Conservation (phyloP, 2,888 invertebrate genomes). For the Endotricha flammealis region DNA sequence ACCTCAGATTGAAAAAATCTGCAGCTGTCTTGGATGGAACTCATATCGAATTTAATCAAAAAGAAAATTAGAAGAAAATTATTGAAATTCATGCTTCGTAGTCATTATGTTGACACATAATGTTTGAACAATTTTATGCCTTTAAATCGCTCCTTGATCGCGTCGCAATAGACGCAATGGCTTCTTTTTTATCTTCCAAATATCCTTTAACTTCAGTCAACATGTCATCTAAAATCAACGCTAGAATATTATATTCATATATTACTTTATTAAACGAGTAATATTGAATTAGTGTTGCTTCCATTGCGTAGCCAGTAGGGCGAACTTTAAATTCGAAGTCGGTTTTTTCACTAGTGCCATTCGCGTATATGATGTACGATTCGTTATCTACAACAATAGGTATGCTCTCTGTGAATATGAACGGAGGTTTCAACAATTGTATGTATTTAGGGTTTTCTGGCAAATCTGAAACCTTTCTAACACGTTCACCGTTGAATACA, state of each 20-base stretch:
- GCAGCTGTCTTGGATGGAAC: too few relatives aligned
- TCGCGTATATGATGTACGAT: constrained; percentile 34
- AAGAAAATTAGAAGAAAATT: too few relatives aligned
- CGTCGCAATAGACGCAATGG: constrained; percentile 36
- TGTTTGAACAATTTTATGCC: constrained; percentile 11
- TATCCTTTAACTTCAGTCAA: constrained; percentile 29
- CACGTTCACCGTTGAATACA: constrained; percentile 30
- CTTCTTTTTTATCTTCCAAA: constrained; percentile 27
- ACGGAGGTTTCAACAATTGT: constrained; percentile 40
- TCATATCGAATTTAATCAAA: too few relatives aligned
- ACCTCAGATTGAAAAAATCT: too few relatives aligned
- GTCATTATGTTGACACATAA: neutral
- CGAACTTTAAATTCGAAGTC: constrained; percentile 30
- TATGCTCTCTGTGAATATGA: constrained; percentile 35
- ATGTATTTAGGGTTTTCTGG: constrained; percentile 34
- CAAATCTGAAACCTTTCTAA: constrained; percentile 41
- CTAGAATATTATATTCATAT: constrained; percentile 48
- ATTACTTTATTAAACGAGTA: constrained; percentile 51
- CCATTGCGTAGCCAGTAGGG: constrained; percentile 46
- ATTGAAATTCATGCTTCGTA: too few relatives aligned
- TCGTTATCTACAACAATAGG: constrained; percentile 36
- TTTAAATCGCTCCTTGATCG: constrained; percentile 24
- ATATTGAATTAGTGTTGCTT: constrained; percentile 45
- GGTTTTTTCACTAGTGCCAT: constrained; percentile 34
- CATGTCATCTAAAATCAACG: constrained; percentile 21